These are phyloP conservation scores for Caenorhabditis becei DNA, from an alignment of 2,888 invertebrate species.

Conservation along the genomic window DNA sequence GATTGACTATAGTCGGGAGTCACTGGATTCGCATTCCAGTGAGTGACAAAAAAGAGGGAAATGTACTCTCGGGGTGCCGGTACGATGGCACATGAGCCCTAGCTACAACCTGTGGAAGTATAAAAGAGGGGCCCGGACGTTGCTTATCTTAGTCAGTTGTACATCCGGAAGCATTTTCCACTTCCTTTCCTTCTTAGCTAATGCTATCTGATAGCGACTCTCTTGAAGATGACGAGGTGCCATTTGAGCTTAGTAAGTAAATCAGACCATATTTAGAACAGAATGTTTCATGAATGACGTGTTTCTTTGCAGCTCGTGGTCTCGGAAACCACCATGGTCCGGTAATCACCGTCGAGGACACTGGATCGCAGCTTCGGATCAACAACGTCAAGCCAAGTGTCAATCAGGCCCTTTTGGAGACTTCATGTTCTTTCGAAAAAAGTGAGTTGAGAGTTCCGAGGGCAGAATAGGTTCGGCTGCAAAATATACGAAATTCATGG, in stretches of 20 bases:
- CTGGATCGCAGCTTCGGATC: constrained; percentile 73
- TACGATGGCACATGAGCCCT: constrained; percentile 8
- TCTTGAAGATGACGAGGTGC: constrained; percentile 2
- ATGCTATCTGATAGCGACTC: constrained; percentile 22
- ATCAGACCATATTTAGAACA: too few species aligned
- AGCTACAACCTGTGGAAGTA: constrained; percentile 21
- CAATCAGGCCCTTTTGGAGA: constrained; percentile 69
- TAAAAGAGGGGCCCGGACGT: constrained; percentile 6
- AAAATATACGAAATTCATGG: background rate
- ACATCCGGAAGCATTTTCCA: constrained; percentile 1
- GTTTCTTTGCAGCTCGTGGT: constrained; percentile 33
- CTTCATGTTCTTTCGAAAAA: constrained; percentile 68
- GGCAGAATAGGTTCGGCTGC: too few species aligned
- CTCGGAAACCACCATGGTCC: constrained; percentile 69
- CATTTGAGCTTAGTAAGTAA: constrained; percentile 14
- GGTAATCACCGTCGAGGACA: constrained; percentile 78
- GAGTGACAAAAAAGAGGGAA: constrained; percentile 25
- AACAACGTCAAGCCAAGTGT: constrained; percentile 66
- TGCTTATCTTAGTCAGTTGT: background rate
- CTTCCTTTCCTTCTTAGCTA: background rate
- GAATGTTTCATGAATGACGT: too few species aligned
- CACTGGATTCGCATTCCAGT: constrained; percentile 76
- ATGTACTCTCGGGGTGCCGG: background rate
- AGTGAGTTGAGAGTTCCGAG: constrained; percentile 42
- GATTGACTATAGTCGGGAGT: constrained; percentile 80